Evolutionary conservation across 1,140 invertebrate species (phyloP).

Genomic region (Drosophila santomea): DNA sequence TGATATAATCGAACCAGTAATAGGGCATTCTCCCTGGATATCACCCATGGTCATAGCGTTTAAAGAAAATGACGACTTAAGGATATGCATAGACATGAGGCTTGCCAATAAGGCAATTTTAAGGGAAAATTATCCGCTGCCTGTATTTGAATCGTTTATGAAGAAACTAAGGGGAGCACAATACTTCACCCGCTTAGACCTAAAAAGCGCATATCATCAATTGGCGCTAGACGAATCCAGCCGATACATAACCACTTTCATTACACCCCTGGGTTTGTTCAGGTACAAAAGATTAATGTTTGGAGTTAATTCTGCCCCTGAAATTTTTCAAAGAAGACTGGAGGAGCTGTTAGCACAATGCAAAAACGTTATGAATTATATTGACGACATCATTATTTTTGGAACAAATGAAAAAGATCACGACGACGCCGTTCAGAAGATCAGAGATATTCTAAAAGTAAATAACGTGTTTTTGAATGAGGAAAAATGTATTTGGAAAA

Average conservation of each 20-base stretch:
- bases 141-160: slow-evolving; percentile 37
- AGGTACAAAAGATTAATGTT: slow-evolving; percentile 13
- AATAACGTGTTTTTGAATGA: slow-evolving; percentile 15
- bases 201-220: slow-evolving; percentile 13
- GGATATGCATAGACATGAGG: slow-evolving; percentile 47
- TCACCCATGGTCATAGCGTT: slow-evolving; percentile 38
- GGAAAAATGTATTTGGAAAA: too few relatives aligned
- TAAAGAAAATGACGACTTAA: slow-evolving; percentile 19
- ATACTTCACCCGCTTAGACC: slow-evolving; percentile 51
- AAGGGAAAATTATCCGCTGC: slow-evolving; percentile 40
- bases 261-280: neutral
- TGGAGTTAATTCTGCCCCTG: neutral
- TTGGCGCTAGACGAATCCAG: neutral
- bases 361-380: slow-evolving; percentile 16
- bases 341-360: slow-evolving; percentile 6
- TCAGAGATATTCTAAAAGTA: slow-evolving; percentile 16
- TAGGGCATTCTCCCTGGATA: slow-evolving; percentile 42
- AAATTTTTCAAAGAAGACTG: slow-evolving; percentile 8
- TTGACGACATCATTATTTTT: slow-evolving; percentile 82
- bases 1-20: slow-evolving; percentile 60
- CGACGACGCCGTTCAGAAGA: slow-evolving; percentile 33
- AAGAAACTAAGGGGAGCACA: slow-evolving; percentile 28
- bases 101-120: slow-evolving; percentile 31
- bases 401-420: slow-evolving; percentile 60
- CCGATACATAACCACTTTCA: neutral